phyloP scores from a whole-genome alignment of 2,888 invertebrate genomes.

The Leucoptera coffeella region DNA sequence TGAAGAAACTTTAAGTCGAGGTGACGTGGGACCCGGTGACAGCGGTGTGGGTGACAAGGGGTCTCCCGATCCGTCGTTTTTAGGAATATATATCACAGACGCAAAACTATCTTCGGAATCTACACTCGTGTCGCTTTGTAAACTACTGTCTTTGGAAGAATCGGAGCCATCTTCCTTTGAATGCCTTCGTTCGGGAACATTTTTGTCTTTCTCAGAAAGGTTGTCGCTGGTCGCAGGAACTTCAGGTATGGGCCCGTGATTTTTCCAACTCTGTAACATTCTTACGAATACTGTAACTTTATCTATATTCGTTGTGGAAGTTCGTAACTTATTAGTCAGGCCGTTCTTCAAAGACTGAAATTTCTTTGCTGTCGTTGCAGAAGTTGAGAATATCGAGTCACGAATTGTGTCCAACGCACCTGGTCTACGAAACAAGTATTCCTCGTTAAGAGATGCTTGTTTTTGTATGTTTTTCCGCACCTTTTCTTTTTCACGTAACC shows the following conservation, averaged over 20 bases:
- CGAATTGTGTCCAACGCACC: slow-evolving; percentile 64
- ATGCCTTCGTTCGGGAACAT: slow-evolving; percentile 60
- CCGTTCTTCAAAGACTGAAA: slow-evolving; percentile 75
- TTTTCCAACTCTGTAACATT: slow-evolving; percentile 79
- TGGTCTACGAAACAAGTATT: slow-evolving; percentile 65
- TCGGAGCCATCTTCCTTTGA: slow-evolving; percentile 86
- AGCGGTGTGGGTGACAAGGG: slow-evolving; percentile 55
- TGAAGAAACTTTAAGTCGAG: slow-evolving; percentile 59
- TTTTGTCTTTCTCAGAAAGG: slow-evolving; percentile 34
- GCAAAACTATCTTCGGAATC: slow-evolving; percentile 93
- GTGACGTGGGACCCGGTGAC: slow-evolving; percentile 58
- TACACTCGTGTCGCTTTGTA: slow-evolving; percentile 90
- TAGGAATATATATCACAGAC: slow-evolving; percentile 86
- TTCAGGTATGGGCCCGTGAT: slow-evolving; percentile 40
- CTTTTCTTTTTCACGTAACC: slow-evolving; percentile 75
- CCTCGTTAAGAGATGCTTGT: slow-evolving; percentile 84
- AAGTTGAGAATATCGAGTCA: slow-evolving; percentile 68
- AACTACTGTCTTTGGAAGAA: slow-evolving; percentile 81
- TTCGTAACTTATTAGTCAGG: slow-evolving; percentile 77
- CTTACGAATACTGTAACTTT: slow-evolving; percentile 79
- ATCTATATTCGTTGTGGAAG: slow-evolving; percentile 76
- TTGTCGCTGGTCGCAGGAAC: slow-evolving; percentile 39
- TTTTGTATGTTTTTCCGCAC: slow-evolving; percentile 81
- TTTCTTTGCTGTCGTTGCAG: slow-evolving; percentile 63
- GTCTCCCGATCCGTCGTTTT: slow-evolving; percentile 60